Evolutionary conservation across 2,888 invertebrate genomes (phyloP), one percentile per base, ranked within the genome.

Genomic region (Chymomyza procnemis): DNA sequence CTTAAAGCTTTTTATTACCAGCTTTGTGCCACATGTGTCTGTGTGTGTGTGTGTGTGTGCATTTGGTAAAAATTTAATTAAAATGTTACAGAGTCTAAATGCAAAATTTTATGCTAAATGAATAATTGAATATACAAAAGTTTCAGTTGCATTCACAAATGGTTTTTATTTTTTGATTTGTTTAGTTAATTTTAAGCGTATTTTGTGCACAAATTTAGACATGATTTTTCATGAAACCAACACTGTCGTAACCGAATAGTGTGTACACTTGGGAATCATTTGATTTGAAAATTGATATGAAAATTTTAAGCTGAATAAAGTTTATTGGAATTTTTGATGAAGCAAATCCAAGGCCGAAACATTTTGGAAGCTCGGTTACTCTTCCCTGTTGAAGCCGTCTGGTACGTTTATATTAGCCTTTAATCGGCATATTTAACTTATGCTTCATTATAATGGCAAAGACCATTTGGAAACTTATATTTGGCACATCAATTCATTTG

Each of bases 41-140:
- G 46, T 57, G 8, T 50, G 12, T 55, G 48, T 66, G 55, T 63
- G 66, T 30, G 26, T 55, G 63, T 59, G 48, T 61, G 64, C 64
- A 61, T 70, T 75, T 52, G 84, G 68, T 66, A 69, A 66, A 84
- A 80, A 84, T 79, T 84, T 80, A 79, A 80, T 80, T 80, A 81
- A 80, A 80, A 80, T 81, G 79, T 80, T 80, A 79, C 74, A 69
- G 62, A 67, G 64, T 66, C 72, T 21, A 70, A 80, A 79, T 78
- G 75, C 54, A 50, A 70, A 76, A 80, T 74, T 83, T 74, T 74
- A 78, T 71, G 70, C 81, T 71, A 75, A 77, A 85, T 85, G 77
- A 74, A 79, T 85, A 82, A 85, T 83, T 85, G 77, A 82, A 79
- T 80, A 66, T 61, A 65, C 63, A 55, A 46, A 61, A 65, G 62